These are phyloP conservation scores for Apogon talboti DNA, from an alignment of 2,797 vertebrate genomes.

Conservation along the genomic window DNA sequence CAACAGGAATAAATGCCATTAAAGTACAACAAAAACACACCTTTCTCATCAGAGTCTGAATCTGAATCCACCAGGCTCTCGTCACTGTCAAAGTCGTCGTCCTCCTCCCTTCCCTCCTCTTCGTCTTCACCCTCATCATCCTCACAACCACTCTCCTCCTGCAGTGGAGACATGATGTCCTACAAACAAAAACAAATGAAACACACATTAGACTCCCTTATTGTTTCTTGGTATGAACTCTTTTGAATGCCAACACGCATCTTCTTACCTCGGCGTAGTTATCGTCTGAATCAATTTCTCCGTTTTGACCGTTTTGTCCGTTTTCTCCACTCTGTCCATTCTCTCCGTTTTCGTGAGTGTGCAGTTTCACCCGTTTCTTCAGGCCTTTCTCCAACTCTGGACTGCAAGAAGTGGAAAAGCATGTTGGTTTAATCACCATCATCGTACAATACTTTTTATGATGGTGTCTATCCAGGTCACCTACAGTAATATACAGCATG, in stretches of 20 bases:
- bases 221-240: not conserved
- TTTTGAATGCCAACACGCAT: fast-evolving
- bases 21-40: constrained; percentile 69
- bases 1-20: not conserved
- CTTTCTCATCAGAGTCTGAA: constrained; percentile 95
- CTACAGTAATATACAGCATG: not conserved
- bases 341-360: constrained; percentile 81
- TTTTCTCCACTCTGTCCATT: constrained; percentile 85
- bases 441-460: not conserved
- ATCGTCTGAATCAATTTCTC: constrained; percentile 92
- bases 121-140: constrained; percentile 90
- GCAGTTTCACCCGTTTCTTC: constrained; percentile 91
- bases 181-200: constrained; percentile 40
- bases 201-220: constrained; percentile 20
- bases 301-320: constrained; percentile 74
- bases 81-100: constrained; percentile 90
- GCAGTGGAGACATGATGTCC: constrained; percentile 85
- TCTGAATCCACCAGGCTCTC: constrained; percentile 95
- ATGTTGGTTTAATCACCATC: not conserved
- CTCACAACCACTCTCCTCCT: constrained; percentile 95
- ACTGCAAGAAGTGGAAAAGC: constrained; percentile 70
- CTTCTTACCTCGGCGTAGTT: constrained; percentile 85
- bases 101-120: constrained; percentile 89
- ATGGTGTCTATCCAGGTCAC: not conserved
- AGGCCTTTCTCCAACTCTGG: constrained; percentile 92